Percentiles rank a stretch among this genome's conserved stretches.
Evolutionary conservation across 2,113 vertebrate species (phyloP).

Genomic region (Callorhinus ursinus): DNA sequence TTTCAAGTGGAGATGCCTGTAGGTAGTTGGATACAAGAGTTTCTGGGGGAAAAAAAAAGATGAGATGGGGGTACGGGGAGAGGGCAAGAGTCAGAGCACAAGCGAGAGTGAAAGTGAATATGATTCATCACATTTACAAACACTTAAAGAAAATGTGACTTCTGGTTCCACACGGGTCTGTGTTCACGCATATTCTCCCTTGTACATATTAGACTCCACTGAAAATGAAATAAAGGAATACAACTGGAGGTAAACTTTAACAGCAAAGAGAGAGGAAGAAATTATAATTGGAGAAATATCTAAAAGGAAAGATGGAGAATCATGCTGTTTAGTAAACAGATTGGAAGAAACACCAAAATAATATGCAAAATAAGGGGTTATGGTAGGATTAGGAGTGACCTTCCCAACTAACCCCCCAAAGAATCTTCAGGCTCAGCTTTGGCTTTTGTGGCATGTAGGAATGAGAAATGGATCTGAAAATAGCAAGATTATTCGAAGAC

Average conservation of each 20-base stretch:
- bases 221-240: not conserved
- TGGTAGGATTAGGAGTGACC: not conserved
- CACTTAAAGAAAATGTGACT: not conserved
- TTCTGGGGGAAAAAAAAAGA: not conserved
- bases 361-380: not conserved
- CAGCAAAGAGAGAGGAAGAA: not conserved
- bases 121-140: not conserved
- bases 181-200: not conserved
- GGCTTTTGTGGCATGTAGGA: not conserved
- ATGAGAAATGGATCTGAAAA: not conserved
- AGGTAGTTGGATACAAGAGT: not conserved
- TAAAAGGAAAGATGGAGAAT: not conserved
- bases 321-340: not conserved
- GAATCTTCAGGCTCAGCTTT: not conserved
- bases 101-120: not conserved
- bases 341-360: not conserved
- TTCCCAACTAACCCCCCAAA: not conserved
- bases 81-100: no score
- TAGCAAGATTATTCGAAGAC: not conserved
- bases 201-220: not conserved
- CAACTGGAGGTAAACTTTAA: not conserved
- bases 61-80: no score
- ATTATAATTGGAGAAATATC: not conserved
- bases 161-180: not conserved
- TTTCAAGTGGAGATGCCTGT: not conserved